phyloP scores from a whole-genome alignment of 1,140 invertebrate species.

The Episyrphus balteatus region DNA sequence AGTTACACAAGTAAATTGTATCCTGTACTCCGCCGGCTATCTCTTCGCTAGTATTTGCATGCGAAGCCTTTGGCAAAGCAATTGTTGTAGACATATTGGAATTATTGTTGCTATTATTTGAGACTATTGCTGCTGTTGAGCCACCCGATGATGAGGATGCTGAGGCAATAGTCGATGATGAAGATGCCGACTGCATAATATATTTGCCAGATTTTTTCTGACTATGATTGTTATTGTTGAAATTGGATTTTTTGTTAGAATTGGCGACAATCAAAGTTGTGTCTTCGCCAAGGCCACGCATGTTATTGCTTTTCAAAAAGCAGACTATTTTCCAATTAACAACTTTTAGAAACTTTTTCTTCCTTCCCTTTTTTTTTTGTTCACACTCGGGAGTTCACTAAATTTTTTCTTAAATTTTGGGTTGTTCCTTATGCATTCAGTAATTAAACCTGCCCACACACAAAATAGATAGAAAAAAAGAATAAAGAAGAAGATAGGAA shows the following conservation, averaged over 20 bases:
- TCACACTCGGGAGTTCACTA: neutral
- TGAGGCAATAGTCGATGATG: slow-evolving; percentile 8
- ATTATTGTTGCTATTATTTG: slow-evolving; percentile 8
- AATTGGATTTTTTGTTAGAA: slow-evolving; percentile 15
- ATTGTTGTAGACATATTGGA: slow-evolving; percentile 14
- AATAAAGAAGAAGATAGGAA: too few relatives aligned
- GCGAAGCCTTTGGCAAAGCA: slow-evolving; percentile 25
- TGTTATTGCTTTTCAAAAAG: slow-evolving; percentile 12
- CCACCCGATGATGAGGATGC: slow-evolving; percentile 9
- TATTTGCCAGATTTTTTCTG: slow-evolving; percentile 11
- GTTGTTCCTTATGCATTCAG: too few relatives aligned
- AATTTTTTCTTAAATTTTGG: neutral
- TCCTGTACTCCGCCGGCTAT: slow-evolving; percentile 82
- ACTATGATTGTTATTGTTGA: slow-evolving; percentile 14
- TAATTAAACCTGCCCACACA: too few relatives aligned
- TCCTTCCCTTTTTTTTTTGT: slow-evolving; percentile 4
- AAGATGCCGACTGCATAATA: slow-evolving; percentile 3
- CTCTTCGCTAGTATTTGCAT: slow-evolving; percentile 40
- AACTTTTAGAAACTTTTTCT: neutral
- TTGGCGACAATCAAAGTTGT: slow-evolving; percentile 6
- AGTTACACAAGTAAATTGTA: slow-evolving; percentile 95
- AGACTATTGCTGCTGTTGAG: slow-evolving; percentile 16
- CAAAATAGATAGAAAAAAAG: too few relatives aligned
- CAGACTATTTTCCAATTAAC: neutral
- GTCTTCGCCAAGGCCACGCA: slow-evolving; percentile 32